Percentiles rank a stretch among this genome's conserved stretches.
These are phyloP conservation scores for Aelia acuminata DNA, from an alignment of 2,888 invertebrate genomes.

Conservation along the genomic window DNA sequence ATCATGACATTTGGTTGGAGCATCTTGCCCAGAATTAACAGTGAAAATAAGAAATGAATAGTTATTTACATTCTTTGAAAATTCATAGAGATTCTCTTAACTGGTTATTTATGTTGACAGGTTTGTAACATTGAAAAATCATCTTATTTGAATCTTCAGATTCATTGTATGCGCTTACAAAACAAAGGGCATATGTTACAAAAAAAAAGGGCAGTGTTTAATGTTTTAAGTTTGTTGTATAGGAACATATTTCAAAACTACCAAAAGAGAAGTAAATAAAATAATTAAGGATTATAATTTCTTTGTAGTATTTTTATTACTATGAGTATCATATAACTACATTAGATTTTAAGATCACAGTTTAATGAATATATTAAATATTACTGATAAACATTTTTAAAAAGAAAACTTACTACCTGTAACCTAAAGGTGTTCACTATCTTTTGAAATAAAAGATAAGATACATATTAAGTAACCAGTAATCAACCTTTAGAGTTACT, in stretches of 20 bases:
- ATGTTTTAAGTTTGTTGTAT: too few species aligned
- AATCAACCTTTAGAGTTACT: not conserved
- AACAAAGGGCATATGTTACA: too few species aligned
- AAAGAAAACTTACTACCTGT: not conserved
- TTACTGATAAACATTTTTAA: not conserved
- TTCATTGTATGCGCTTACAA: too few species aligned
- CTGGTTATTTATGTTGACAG: too few species aligned
- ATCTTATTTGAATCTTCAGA: too few species aligned
- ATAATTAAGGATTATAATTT: not conserved
- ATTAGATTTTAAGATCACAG: constrained; percentile 4
- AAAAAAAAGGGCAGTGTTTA: too few species aligned
- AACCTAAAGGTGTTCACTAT: not conserved
- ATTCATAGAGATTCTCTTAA: too few species aligned
- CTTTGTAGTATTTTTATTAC: not conserved
- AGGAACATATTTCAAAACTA: not conserved
- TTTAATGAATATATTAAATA: not conserved
- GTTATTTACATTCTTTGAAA: too few species aligned
- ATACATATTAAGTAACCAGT: not conserved
- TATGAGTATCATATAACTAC: not conserved
- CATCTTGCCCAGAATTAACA: too few species aligned
- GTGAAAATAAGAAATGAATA: too few species aligned
- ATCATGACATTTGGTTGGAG: too few species aligned
- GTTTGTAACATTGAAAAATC: too few species aligned
- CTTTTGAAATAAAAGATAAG: not conserved
- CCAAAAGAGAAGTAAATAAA: not conserved